phyloP scores from a whole-genome alignment of 2,888 invertebrate species.

The Eupithecia dodoneata region DNA sequence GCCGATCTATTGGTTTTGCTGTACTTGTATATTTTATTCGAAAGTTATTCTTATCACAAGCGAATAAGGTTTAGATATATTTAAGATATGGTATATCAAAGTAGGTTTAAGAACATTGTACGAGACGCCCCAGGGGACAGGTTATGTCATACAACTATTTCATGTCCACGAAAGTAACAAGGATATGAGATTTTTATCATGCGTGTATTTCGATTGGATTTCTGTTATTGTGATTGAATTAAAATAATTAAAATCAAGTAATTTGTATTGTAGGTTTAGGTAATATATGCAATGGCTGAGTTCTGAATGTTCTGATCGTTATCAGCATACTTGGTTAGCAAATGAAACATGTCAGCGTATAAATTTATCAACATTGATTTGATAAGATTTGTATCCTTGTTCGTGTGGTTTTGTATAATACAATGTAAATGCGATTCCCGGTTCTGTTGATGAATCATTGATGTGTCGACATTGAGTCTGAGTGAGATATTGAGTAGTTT shows the following conservation, averaged over 20 bases:
- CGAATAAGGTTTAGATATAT: constrained; percentile 21
- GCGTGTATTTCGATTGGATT: constrained; percentile 68
- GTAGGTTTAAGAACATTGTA: constrained; percentile 61
- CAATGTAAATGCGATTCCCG: constrained; percentile 51
- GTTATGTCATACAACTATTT: constrained; percentile 76
- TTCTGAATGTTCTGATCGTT: constrained; percentile 52
- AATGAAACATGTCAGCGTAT: constrained; percentile 63
- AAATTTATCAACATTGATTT: constrained; percentile 58
- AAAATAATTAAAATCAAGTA: constrained; percentile 4
- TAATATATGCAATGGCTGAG: constrained; percentile 31
- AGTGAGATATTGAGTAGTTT: constrained; percentile 32
- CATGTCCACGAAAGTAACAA: constrained; percentile 76
- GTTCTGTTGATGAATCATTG: constrained; percentile 57
- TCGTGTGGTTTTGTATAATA: constrained; percentile 50
- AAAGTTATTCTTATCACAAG: constrained; percentile 32
- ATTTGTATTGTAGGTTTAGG: constrained; percentile 15
- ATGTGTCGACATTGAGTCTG: constrained; percentile 47
- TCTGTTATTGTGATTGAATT: constrained; percentile 51
- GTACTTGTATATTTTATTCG: constrained; percentile 1
- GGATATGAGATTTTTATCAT: constrained; percentile 78
- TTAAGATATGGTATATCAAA: constrained; percentile 25
- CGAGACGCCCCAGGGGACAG: constrained; percentile 74
- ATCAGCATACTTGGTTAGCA: constrained; percentile 56
- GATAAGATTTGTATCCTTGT: constrained; percentile 61
- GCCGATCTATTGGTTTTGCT: constrained; percentile 44